These are phyloP conservation scores for Hermaeophaga mercurialis DNA, from an alignment of 2,888 invertebrate species.

Conservation along the genomic window DNA sequence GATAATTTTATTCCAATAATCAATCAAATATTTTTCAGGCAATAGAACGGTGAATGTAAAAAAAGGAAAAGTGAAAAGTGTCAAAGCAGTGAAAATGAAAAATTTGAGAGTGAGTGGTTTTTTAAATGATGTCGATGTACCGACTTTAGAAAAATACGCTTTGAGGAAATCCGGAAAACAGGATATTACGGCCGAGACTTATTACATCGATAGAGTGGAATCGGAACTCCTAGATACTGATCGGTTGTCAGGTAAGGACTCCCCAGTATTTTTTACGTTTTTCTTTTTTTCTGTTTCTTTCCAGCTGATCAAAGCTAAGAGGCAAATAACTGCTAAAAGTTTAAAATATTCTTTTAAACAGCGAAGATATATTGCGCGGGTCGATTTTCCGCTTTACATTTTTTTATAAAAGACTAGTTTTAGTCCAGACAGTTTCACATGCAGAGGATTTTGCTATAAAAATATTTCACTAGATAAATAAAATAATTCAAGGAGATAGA, in stretches of 20 bases:
- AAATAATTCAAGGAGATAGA: no score
- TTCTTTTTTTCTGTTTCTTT: background rate
- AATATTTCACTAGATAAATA: no score
- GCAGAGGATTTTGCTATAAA: no score
- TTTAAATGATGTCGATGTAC: conserved; percentile 60
- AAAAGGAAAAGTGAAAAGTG: conserved; percentile 36
- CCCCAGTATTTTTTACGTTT: background rate
- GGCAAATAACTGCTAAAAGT: conserved; percentile 3
- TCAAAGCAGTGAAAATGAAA: conserved; percentile 50
- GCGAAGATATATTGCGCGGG: background rate
- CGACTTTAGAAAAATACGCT: conserved; percentile 56
- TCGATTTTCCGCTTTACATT: no score
- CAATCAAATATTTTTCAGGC: background rate
- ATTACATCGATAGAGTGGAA: conserved; percentile 50
- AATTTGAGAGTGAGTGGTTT: conserved; percentile 57
- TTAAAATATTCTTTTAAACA: conserved; percentile 8
- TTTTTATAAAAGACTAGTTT: no score
- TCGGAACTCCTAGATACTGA: conserved; percentile 39
- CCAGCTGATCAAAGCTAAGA: background rate
- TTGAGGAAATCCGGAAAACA: conserved; percentile 61
- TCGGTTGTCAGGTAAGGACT: conserved; percentile 27
- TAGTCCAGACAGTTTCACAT: no score
- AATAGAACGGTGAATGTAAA: background rate
- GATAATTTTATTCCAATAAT: no score
- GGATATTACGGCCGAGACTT: conserved; percentile 52